Conservation (phyloP, 2,888 invertebrate species). For the Pardosa pseudoannulata region DNA sequence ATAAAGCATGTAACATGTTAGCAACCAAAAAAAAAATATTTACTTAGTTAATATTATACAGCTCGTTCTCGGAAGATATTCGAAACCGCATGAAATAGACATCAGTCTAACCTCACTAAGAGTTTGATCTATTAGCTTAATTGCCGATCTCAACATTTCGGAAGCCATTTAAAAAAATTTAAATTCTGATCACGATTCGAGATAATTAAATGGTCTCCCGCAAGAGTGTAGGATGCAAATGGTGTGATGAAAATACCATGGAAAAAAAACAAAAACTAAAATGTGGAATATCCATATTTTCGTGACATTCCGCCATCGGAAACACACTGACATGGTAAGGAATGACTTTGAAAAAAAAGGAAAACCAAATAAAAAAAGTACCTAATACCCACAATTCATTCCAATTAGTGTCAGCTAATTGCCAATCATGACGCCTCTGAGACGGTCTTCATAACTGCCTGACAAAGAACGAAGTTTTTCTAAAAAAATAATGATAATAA, state of each 20-base stretch:
- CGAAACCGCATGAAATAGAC: no score
- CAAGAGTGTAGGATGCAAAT: constrained; percentile 30
- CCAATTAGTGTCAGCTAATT: constrained; percentile 63
- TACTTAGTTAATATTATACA: no score
- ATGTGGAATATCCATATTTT: no score
- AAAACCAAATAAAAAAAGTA: constrained; percentile 20
- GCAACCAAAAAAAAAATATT: no score
- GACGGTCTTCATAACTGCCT: background rate
- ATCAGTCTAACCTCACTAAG: no score
- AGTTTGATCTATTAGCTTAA: no score
- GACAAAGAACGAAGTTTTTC: background rate
- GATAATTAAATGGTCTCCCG: constrained; percentile 38
- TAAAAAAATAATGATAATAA: background rate
- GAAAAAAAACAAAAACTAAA: no score
- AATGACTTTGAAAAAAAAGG: background rate
- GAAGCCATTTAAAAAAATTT: background rate
- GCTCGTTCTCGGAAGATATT: no score
- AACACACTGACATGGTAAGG: no score
- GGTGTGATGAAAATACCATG: constrained; percentile 35
- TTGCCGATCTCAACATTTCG: no score
- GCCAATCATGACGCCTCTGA: constrained; percentile 29
- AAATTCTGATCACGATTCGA: constrained; percentile 24
- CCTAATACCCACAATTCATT: constrained; percentile 25
- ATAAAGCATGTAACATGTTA: no score
- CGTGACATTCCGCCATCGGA: no score